Evolutionary conservation across 2,113 vertebrate genomes (phyloP).

Genomic region (Coryphaenoides rupestris): DNA sequence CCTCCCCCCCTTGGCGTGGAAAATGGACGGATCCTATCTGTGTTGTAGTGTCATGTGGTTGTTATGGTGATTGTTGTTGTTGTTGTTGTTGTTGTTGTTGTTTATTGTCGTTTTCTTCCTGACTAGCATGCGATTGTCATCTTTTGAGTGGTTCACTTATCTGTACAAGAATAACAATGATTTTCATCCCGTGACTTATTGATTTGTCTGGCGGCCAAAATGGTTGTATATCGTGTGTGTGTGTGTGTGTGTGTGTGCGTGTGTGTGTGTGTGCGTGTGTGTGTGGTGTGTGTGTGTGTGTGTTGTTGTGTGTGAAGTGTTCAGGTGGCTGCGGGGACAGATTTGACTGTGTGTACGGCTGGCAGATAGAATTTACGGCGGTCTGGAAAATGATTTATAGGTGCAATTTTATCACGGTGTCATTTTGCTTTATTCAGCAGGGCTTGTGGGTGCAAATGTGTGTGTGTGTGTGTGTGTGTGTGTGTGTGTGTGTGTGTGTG

Average conservation of each 20-base stretch:
- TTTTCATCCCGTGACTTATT: slow-evolving; percentile 32
- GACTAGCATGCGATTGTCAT: slow-evolving; percentile 26
- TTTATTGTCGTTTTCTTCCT: slow-evolving; percentile 5
- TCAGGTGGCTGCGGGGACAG: slow-evolving; percentile 23
- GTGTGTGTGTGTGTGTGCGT: not conserved
- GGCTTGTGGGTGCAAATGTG: slow-evolving; percentile 23
- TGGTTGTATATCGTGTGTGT: slow-evolving; percentile 17
- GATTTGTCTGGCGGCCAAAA: slow-evolving; percentile 4
- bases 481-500: too few species aligned
- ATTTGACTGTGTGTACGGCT: slow-evolving; percentile 58
- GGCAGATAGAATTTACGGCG: slow-evolving; percentile 67
- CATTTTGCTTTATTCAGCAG: slow-evolving; percentile 60
- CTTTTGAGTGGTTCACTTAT: slow-evolving; percentile 42
- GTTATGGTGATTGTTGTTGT: not conserved
- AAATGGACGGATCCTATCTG: not conserved
- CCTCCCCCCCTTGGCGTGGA: too few species aligned
- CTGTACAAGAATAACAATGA: slow-evolving; percentile 19
- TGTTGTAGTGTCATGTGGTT: not conserved
- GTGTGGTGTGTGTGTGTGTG: slow-evolving; percentile 17
- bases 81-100: too few species aligned
- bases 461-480: not conserved
- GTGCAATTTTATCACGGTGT: slow-evolving; percentile 70
- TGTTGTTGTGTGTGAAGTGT: slow-evolving; percentile 16
- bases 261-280: slow-evolving; percentile 5
- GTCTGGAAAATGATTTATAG: slow-evolving; percentile 75